Conservation (phyloP, 2,888 invertebrate species). For the Phrixothrix hirtus region DNA sequence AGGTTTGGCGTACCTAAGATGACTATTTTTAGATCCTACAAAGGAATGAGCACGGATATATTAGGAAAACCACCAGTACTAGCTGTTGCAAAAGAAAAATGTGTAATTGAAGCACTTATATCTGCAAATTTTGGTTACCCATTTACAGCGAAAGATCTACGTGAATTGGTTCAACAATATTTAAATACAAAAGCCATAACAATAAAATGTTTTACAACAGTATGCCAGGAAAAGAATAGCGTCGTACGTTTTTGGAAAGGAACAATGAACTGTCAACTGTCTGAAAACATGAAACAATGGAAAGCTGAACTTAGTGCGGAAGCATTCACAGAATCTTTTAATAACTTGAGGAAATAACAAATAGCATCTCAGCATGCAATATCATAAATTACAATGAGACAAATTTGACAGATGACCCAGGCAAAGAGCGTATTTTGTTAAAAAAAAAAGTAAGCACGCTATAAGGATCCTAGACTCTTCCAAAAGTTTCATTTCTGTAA, state of each 20-base stretch:
- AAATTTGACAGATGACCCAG: background rate
- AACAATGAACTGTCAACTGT: background rate
- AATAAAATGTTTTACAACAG: background rate
- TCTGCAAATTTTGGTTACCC: too few species aligned
- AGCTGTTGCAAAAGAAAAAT: background rate
- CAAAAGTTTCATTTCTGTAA: background rate
- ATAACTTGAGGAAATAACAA: background rate
- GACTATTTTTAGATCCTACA: conserved; percentile 13
- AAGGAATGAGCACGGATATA: too few species aligned
- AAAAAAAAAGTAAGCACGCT: background rate
- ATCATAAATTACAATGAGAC: background rate
- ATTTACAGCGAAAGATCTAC: background rate
- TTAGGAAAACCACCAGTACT: too few species aligned
- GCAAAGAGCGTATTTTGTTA: background rate
- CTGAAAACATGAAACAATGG: too few species aligned
- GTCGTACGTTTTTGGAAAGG: background rate
- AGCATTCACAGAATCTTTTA: background rate
- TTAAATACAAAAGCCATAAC: background rate
- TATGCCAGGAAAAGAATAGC: background rate
- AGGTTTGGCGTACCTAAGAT: conserved; percentile 11
- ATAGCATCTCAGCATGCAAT: background rate
- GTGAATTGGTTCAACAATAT: background rate
- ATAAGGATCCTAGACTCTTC: background rate
- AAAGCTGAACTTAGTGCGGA: background rate
- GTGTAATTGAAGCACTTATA: background rate